These are phyloP conservation scores for Sebastiscus albofasciatus DNA, from an alignment of 2,797 vertebrate genomes.

Conservation along the genomic window DNA sequence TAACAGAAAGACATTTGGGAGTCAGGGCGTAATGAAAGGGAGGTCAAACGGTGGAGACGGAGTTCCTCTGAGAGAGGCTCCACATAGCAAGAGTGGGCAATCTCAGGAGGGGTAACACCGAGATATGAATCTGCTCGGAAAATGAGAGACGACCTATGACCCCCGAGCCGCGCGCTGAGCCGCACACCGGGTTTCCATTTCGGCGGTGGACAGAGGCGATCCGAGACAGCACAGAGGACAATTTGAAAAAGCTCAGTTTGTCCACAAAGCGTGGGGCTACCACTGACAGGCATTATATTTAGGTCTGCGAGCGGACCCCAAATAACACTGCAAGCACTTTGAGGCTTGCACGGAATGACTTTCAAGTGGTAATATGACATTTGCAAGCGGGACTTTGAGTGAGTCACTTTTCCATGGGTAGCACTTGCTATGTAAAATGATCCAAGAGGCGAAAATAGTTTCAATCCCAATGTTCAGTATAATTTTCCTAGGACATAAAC, in stretches of 20 bases:
- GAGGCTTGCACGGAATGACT: neutral
- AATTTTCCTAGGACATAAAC: neutral
- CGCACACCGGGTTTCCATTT: conserved; percentile 25
- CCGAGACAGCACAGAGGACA: conserved; percentile 3
- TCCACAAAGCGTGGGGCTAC: neutral
- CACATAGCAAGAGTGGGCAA: conserved; percentile 4
- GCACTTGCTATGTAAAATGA: neutral
- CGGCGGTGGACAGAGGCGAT: conserved; percentile 10
- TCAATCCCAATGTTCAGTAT: neutral
- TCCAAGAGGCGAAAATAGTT: neutral
- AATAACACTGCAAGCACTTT: neutral
- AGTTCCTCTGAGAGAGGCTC: conserved; percentile 35
- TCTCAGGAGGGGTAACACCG: conserved; percentile 33
- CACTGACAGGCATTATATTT: neutral
- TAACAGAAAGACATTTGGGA: conserved; percentile 46
- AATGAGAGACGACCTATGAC: conserved; percentile 64
- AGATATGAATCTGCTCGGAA: conserved; percentile 54
- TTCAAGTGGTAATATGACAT: conserved; percentile 9
- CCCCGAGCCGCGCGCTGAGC: conserved; percentile 7
- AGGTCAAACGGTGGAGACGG: conserved; percentile 59
- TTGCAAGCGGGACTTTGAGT: neutral
- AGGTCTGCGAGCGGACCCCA: neutral
- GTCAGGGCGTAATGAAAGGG: conserved; percentile 59
- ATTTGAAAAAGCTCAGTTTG: neutral
- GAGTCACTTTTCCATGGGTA: neutral